Conservation (phyloP, 92 coral and sea anemone genomes). For the Siderastrea radians region DNA sequence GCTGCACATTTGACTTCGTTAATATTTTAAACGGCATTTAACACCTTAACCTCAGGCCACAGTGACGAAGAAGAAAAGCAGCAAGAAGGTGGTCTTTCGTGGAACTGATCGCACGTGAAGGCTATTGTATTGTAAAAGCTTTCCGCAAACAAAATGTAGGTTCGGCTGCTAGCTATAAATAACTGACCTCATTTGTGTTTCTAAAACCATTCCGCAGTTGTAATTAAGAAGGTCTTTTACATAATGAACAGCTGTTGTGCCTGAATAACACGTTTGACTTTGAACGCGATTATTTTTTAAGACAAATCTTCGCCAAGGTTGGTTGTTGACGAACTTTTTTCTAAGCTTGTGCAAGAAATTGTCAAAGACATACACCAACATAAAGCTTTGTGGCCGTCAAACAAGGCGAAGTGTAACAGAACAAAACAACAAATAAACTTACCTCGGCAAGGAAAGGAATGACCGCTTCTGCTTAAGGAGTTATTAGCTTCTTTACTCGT, state of each 20-base stretch:
- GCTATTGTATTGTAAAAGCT: too few species aligned
- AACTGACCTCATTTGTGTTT: not conserved
- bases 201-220: not conserved
- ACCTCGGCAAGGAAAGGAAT: constrained; percentile 5
- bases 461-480: not conserved
- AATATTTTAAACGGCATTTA: constrained; percentile 25
- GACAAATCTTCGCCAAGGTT: not conserved
- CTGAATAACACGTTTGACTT: not conserved
- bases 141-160: not conserved
- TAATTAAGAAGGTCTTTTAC: not conserved
- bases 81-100: not conserved
- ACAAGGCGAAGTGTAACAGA: not conserved
- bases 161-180: not conserved
- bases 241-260: not conserved
- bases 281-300: not conserved
- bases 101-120: too few species aligned
- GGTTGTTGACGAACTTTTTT: not conserved
- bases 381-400: not conserved
- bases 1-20: not conserved
- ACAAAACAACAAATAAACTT: not conserved
- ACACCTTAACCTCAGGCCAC: not conserved
- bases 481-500: not conserved
- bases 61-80: not conserved
- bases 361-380: not conserved
- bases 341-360: not conserved